Evolutionary conservation across 2,113 vertebrate species (phyloP), one percentile per base, ranked within the genome.

Genomic region (Leiothrix lutea): DNA sequence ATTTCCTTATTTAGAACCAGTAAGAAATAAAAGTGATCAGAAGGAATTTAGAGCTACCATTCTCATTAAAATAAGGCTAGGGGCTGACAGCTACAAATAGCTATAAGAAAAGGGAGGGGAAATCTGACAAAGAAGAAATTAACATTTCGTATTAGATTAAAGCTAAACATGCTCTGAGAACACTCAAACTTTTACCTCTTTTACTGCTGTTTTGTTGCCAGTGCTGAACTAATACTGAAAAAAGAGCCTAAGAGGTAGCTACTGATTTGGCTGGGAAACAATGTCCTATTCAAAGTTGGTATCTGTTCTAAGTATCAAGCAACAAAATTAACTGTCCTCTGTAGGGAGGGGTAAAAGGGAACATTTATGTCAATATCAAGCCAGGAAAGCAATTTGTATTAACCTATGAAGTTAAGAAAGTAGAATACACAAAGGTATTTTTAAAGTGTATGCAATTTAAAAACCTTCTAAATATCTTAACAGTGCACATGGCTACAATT

Each of bases 221-320:
- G 44, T 77, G 44, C 65, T 87, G 60, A 96, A 69, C 56, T 6
- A 79, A 91, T 31, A 51, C 69, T 93, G 31, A 44, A 84, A 89
- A 67, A 82, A 77, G 81, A 82, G 44, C 25, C 50, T 58, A 84
- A 53, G 78, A 96, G 62, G 94, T 60, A 84, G 94, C 97, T 98
- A 98, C 97, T 81, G 92, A 96, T 95, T 96, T 97, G 97, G 97
- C 97, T 62, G 3, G 70, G 77, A 96, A 97, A 98, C 97, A 98
- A 97, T 97, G 95, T 44, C 69, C 89, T 95, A 97, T 98, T 98
- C 96, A 98, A 92, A 86, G 58, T 26, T 51, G 21, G 78, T 97
- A 95, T 98, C 98, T 98, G 97, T 94, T 97, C 97, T 96, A 97
- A 97, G 93, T 97, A 98, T 97, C 93, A 96, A 95, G 92, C 77